A percentile compares a stretch with the other conserved stretches of the same genome.
Conservation (phyloP, 2,888 invertebrate genomes). For the Drosophila leonis region DNA sequence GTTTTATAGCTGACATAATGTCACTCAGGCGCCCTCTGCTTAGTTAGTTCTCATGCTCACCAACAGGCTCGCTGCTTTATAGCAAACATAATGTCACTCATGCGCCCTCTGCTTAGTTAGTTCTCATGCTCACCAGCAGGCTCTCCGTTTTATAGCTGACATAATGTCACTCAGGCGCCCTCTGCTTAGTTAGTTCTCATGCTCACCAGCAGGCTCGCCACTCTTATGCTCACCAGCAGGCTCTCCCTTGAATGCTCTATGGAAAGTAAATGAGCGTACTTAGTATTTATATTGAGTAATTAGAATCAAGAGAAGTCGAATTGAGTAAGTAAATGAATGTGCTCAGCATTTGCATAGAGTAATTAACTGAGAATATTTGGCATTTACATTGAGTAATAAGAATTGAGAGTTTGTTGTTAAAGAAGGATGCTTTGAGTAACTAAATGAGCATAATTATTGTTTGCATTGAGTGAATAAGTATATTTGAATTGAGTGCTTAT, state of each 20-base stretch:
- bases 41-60: not conserved
- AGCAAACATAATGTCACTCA: no score
- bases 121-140: not conserved
- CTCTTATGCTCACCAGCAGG: not conserved
- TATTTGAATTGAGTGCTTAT: not conserved
- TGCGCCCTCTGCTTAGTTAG: no score
- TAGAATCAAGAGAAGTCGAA: no score
- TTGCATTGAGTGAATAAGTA: not conserved
- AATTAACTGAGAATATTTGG: no score
- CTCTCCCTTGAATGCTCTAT: not conserved
- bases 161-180: not conserved
- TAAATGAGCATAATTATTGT: not conserved
- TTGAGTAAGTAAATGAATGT: no score
- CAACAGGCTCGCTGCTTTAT: not conserved
- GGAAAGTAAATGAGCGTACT: not conserved
- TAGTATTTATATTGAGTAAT: no score
- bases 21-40: no score
- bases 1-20: not conserved
- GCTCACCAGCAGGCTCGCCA: not conserved
- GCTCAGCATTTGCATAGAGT: no score
- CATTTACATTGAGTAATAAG: no score
- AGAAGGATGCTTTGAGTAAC: not conserved
- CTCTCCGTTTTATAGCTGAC: not conserved
- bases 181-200: not conserved
- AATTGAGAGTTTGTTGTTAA: no score